A percentile compares a stretch with the other conserved stretches of the same genome.
phyloP scores from a whole-genome alignment of 2,113 vertebrate species.

The Willisornis vidua region DNA sequence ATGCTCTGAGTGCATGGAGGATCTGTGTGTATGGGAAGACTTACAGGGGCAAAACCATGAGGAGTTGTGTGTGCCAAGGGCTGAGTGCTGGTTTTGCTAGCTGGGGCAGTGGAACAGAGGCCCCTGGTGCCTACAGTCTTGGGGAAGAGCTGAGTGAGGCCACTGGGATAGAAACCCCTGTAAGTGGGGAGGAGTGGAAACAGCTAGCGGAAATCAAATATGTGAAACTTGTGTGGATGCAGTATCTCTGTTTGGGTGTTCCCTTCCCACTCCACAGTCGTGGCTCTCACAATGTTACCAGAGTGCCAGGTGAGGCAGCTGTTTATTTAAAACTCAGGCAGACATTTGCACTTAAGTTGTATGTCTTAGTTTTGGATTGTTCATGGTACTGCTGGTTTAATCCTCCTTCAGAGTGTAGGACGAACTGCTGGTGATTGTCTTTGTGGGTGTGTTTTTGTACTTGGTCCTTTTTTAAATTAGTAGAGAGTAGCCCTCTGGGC shows the following conservation, averaged over 20 bases:
- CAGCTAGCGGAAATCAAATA: background rate
- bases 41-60: rapidly evolving
- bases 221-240: background rate
- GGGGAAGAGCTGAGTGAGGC: background rate
- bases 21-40: background rate
- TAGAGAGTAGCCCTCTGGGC: background rate
- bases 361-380: background rate
- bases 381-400: background rate
- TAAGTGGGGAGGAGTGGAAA: background rate
- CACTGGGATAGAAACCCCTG: background rate
- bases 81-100: background rate
- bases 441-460: background rate
- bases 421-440: background rate
- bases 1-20: rapidly evolving
- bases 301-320: background rate
- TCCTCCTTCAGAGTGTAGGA: background rate
- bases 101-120: background rate
- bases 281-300: background rate
- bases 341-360: background rate
- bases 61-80: background rate
- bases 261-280: background rate
- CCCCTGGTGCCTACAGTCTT: background rate
- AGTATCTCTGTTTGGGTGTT: background rate
- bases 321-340: background rate
- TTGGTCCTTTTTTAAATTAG: background rate